Percentiles rank a stretch among this genome's conserved stretches.
These are phyloP conservation scores for Natrix natrix DNA, from an alignment of 2,797 vertebrate genomes.

Conservation along the genomic window DNA sequence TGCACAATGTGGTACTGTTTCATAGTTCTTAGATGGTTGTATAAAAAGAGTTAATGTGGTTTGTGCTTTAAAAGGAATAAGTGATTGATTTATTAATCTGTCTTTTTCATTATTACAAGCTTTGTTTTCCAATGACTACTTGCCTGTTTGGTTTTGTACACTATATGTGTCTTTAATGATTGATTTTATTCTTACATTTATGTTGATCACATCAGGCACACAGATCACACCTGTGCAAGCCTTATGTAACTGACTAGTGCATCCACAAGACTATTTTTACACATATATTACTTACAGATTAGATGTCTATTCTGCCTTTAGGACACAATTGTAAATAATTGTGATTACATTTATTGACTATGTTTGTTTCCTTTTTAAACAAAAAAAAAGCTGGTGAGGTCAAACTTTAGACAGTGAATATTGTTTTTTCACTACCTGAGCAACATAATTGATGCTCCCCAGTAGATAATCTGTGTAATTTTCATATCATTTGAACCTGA, in stretches of 20 bases:
- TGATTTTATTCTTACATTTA: neutral
- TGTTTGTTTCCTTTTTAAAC: neutral
- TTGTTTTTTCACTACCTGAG: neutral
- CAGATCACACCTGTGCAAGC: neutral
- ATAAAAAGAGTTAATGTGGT: constrained; percentile 80
- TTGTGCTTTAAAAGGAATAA: constrained; percentile 82
- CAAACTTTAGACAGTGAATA: neutral
- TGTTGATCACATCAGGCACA: neutral
- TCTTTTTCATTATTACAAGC: constrained; percentile 78
- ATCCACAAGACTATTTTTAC: neutral
- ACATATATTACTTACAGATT: neutral
- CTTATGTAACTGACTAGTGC: too few species aligned
- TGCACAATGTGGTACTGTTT: constrained; percentile 87
- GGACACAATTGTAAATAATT: neutral
- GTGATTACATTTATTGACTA: neutral
- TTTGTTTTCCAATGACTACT: constrained; percentile 75
- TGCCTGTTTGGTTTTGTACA: constrained; percentile 65
- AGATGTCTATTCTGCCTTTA: neutral
- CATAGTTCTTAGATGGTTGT: constrained; percentile 94
- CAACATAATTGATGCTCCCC: neutral
- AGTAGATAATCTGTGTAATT: neutral
- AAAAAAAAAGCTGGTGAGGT: neutral
- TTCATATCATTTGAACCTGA: neutral
- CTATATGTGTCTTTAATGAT: constrained; percentile 22
- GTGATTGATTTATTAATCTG: constrained; percentile 77